A percentile compares a stretch with the other conserved stretches of the same genome.
Evolutionary conservation across 2,113 vertebrate genomes (phyloP).

Genomic region (Siniperca chuatsi): DNA sequence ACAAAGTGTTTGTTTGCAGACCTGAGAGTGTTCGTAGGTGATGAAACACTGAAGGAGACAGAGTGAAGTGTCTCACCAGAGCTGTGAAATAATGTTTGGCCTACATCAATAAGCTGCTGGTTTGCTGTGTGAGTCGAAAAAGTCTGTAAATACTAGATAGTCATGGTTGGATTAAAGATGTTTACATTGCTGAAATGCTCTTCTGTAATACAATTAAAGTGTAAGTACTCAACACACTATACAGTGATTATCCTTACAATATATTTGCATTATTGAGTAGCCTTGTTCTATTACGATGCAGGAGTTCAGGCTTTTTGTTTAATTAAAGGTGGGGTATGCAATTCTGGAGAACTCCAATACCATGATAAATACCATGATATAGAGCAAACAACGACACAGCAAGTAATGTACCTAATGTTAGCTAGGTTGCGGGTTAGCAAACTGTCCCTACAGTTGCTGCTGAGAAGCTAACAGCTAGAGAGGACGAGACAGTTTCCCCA

Average conservation of each 20-base stretch:
- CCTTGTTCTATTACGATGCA: background rate
- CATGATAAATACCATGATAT: too few relatives aligned
- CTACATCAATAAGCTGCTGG: conserved; percentile 13
- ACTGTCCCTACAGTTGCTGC: too few relatives aligned
- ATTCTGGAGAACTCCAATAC: too few relatives aligned
- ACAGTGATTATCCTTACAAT: background rate
- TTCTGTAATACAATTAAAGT: conserved; percentile 5
- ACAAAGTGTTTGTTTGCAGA: conserved; percentile 33
- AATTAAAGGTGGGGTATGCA: too few relatives aligned
- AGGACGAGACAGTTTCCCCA: too few relatives aligned
- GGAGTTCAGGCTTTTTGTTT: background rate
- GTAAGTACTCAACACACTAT: background rate
- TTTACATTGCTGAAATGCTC: background rate
- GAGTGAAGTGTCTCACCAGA: conserved; percentile 33
- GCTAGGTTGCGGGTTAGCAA: too few relatives aligned
- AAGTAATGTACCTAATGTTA: too few relatives aligned
- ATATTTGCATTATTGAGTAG: conserved; percentile 23
- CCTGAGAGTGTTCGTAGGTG: conserved; percentile 29
- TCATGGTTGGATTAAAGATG: conserved; percentile 10
- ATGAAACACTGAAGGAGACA: conserved; percentile 3
- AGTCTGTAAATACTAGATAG: background rate
- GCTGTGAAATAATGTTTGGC: conserved; percentile 29
- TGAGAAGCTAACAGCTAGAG: too few relatives aligned
- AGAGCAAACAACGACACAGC: too few relatives aligned
- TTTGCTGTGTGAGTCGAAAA: conserved; percentile 3